A percentile compares a stretch with the other conserved stretches of the same genome.
Evolutionary conservation across 2,888 invertebrate genomes (phyloP).

Genomic region (Neoaliturus tenellus): DNA sequence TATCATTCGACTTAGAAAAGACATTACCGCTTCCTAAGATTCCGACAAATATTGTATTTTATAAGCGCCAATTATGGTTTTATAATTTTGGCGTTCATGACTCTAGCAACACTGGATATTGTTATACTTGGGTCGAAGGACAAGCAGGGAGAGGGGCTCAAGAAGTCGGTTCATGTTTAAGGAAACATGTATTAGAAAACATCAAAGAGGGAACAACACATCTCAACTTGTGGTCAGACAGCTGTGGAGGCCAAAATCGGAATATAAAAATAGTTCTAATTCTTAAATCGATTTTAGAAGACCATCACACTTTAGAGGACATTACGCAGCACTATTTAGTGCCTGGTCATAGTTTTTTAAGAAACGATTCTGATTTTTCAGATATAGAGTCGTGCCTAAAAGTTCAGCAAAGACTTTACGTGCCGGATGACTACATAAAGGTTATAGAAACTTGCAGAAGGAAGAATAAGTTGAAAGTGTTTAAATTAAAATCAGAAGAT

Average conservation of each 20-base stretch:
- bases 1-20: too few species aligned
- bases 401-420: conserved; percentile 53
- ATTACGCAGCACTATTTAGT: conserved; percentile 58
- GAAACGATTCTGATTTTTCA: conserved; percentile 62
- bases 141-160: too few species aligned
- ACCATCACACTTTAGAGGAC: not conserved
- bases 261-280: not conserved
- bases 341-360: conserved; percentile 61
- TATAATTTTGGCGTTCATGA: too few species aligned
- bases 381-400: conserved; percentile 62
- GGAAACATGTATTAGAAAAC: too few species aligned
- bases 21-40: too few species aligned
- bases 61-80: too few species aligned
- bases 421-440: not conserved
- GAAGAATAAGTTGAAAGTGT: conserved; percentile 57
- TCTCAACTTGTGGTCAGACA: not conserved
- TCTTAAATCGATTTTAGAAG: not conserved
- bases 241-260: too few species aligned
- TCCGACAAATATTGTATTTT: too few species aligned
- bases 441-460: conserved; percentile 52
- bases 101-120: too few species aligned
- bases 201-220: conserved; percentile 15
- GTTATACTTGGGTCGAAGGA: too few species aligned
- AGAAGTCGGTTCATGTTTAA: too few species aligned
- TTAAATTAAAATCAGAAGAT: conserved; percentile 49